Percentiles rank a stretch among this genome's conserved stretches.
Evolutionary conservation across 2,113 vertebrate genomes (phyloP).

Genomic region (Ondatra zibethicus): DNA sequence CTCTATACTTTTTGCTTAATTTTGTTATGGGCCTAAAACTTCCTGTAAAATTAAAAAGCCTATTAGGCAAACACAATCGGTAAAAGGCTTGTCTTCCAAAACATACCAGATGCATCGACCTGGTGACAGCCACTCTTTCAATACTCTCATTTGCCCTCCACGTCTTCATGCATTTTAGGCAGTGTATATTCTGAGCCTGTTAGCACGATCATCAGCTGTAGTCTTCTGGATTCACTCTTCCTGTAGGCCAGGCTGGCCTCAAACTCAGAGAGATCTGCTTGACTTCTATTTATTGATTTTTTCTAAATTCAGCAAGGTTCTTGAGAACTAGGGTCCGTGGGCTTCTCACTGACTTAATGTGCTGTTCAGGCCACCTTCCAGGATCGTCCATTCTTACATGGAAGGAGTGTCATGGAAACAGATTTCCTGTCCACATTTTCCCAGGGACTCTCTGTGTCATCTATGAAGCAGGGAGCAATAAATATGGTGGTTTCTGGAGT

Average conservation of each 20-base stretch:
- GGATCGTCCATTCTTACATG: neutral
- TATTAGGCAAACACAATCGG: neutral
- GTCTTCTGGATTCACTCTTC: neutral
- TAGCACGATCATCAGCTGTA: neutral
- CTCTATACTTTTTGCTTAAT: neutral
- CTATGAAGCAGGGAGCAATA: neutral
- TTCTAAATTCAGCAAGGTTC: neutral
- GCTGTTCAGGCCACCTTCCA: neutral
- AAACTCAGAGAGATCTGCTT: neutral
- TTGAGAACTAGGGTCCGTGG: neutral
- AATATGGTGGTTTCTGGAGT: neutral
- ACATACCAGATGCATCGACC: neutral
- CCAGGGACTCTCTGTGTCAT: neutral
- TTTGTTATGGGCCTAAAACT: neutral
- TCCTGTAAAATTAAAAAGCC: neutral
- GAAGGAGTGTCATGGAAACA: neutral
- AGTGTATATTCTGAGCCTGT: neutral
- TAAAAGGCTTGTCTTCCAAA: neutral
- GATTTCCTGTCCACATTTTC: neutral
- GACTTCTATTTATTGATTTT: neutral
- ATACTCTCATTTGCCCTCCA: neutral
- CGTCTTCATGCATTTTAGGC: no score
- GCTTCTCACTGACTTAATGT: neutral
- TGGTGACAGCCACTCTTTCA: neutral
- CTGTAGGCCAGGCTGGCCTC: neutral